These are phyloP conservation scores for Mungos mungo DNA, from an alignment of 2,113 vertebrate species.

Conservation along the genomic window DNA sequence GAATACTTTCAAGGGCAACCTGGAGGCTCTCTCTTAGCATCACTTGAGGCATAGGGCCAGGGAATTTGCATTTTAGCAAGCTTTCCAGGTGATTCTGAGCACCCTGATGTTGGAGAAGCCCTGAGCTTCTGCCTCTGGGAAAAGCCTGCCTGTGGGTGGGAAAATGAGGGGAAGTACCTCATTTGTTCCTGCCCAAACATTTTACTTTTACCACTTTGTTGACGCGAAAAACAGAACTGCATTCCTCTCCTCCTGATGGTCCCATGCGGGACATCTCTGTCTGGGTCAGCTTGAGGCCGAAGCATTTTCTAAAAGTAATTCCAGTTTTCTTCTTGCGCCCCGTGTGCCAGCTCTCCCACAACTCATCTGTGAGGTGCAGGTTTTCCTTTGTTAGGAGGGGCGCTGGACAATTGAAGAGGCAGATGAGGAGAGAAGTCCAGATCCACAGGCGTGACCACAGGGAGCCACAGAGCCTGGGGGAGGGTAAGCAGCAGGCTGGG, in stretches of 20 bases:
- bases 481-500: not conserved
- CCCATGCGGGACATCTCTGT: not conserved
- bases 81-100: not conserved
- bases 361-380: not conserved
- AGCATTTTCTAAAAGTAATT: constrained; percentile 19
- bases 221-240: not conserved
- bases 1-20: not conserved
- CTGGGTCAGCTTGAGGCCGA: not conserved
- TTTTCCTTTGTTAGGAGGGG: constrained; percentile 24
- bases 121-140: not conserved
- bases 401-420: not conserved
- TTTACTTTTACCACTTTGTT: not conserved
- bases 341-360: not conserved
- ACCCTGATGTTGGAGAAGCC: not conserved
- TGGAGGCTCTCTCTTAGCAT: not conserved
- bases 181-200: not conserved
- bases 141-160: not conserved
- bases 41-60: not conserved
- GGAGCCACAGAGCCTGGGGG: not conserved
- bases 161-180: not conserved
- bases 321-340: not conserved
- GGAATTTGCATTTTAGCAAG: not conserved
- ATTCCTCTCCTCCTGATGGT: not conserved
- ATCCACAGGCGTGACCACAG: not conserved
- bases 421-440: not conserved